Evolutionary conservation across 2,888 invertebrate genomes (phyloP).

Genomic region (Furcula furcula): DNA sequence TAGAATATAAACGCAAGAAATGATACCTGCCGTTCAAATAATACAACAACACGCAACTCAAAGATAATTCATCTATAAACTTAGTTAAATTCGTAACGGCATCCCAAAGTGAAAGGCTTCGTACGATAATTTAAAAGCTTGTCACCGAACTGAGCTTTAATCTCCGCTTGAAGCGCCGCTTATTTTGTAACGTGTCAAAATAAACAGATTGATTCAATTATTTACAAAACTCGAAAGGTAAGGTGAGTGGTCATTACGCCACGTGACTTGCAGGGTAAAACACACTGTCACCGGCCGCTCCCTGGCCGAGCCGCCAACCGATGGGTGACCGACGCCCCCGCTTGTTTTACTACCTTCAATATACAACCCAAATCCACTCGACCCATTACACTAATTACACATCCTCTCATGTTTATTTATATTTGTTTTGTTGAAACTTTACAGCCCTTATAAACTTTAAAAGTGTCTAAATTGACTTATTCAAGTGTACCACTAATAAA

Average conservation of each 20-base stretch:
- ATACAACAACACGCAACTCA: not conserved
- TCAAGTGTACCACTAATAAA: slow-evolving; percentile 37
- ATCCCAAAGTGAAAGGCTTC: slow-evolving; percentile 9
- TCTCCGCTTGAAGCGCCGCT: slow-evolving; percentile 37
- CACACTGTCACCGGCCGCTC: slow-evolving; percentile 58
- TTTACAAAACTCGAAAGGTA: slow-evolving; percentile 48
- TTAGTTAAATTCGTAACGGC: slow-evolving; percentile 1
- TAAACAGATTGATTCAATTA: slow-evolving; percentile 63
- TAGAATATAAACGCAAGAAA: not conserved
- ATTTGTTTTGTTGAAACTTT: slow-evolving; percentile 36
- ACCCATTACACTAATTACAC: slow-evolving; percentile 69
- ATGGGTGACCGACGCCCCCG: slow-evolving; percentile 36
- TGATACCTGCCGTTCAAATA: not conserved
- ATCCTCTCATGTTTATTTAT: slow-evolving; percentile 45
- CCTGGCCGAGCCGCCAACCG: slow-evolving; percentile 18
- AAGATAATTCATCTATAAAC: slow-evolving; percentile 7
- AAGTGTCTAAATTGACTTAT: slow-evolving; percentile 43
- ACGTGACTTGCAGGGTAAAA: slow-evolving; percentile 68
- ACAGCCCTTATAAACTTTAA: slow-evolving; percentile 41
- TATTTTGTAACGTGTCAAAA: slow-evolving; percentile 59
- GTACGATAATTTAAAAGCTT: slow-evolving; percentile 15
- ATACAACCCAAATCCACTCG: slow-evolving; percentile 47
- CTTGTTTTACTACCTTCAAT: slow-evolving; percentile 44
- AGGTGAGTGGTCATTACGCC: slow-evolving; percentile 66
- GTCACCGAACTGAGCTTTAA: slow-evolving; percentile 28